Base-by-base conservation (phyloP, 1,140 invertebrate species). In the Drosophila ambigua region DNA sequence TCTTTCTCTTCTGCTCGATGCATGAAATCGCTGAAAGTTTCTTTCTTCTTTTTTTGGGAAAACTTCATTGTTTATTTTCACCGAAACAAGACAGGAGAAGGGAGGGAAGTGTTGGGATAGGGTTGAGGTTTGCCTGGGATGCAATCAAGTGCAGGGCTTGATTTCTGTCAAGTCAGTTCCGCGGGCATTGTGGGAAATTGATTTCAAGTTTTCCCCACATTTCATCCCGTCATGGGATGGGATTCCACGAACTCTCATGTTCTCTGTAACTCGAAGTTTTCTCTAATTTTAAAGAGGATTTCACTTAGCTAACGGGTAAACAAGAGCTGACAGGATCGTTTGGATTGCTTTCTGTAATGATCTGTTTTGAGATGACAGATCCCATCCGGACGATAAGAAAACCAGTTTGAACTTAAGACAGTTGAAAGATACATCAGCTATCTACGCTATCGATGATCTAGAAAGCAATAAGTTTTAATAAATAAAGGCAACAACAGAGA, bases 111-210 rank as follows among this genome's bases (percentile, higher is more conserved):
- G 8, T 35, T 35, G 31, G 65, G 39, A 28, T 55, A 41, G 59
- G 49, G 50, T 44, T 62, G 65, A 66, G 61, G 76, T 55, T 63
- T 41, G 52, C 23, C 52, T 26, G 39, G 49, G 52, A 43, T 49
- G 61, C 58, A 72, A 83, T 83, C 79, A 83, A 83, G 79, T 83
- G 79, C 69, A 54, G 54, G 59, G 63, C 79, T 83, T 83, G 79
- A 83, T 83, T 83, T 83, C 79, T 72, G 79, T 79, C 75, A 83
- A 83, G 79, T 74, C 79, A 83, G 74, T 57, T 7, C 54, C 41
- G 20, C 49, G 28, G 15, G 44, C 52, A 72, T 50, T 64, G 50
- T 66, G 61, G 69, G 60, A 77, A 82, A 61, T 63, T 55, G 79
- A 79, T 66, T 78, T 57, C 66, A 31, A 51, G 31, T 60, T 54